Evolutionary conservation across 2,888 invertebrate species (phyloP).

Genomic region (Oxycera nigricornis): DNA sequence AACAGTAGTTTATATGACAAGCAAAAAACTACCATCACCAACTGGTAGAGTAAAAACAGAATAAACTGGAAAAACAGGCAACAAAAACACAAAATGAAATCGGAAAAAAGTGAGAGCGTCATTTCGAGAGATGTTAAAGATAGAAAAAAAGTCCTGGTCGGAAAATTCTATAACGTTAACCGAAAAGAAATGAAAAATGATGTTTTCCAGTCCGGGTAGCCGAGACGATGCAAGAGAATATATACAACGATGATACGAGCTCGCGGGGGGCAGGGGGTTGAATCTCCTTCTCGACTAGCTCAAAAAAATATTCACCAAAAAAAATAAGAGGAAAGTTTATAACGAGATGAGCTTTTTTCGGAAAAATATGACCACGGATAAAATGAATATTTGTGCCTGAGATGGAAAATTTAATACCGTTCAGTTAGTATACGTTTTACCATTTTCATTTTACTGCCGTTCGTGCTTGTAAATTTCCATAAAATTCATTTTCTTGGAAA

Average conservation of each 20-base stretch:
- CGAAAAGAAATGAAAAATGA: conserved; percentile 38
- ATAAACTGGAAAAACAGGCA: not conserved
- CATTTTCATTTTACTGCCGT: conserved; percentile 3
- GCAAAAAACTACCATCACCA: not conserved
- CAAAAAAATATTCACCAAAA: not conserved
- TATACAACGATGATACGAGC: not conserved
- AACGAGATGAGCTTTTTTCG: conserved; percentile 32
- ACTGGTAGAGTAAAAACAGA: not conserved
- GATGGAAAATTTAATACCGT: not conserved
- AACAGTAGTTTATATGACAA: conserved; percentile 6
- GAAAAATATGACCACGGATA: conserved; percentile 15
- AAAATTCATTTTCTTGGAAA: conserved; percentile 15
- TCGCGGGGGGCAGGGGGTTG: not conserved
- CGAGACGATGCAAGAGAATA: not conserved
- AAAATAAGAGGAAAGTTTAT: conserved; percentile 13
- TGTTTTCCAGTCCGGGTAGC: too few relatives aligned
- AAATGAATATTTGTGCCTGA: conserved; percentile 11
- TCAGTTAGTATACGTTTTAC: not conserved
- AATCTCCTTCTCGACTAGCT: not conserved
- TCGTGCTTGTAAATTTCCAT: conserved; percentile 19
- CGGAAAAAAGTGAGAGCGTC: conserved; percentile 3
- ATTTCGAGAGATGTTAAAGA: conserved; percentile 4
- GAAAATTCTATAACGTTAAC: conserved; percentile 29
- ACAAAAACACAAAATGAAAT: conserved; percentile 6
- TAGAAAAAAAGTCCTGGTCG: not conserved